A percentile compares a stretch with the other conserved stretches of the same genome.
Conservation (phyloP, 2,888 invertebrate genomes). For the Leucozona laternaria region DNA sequence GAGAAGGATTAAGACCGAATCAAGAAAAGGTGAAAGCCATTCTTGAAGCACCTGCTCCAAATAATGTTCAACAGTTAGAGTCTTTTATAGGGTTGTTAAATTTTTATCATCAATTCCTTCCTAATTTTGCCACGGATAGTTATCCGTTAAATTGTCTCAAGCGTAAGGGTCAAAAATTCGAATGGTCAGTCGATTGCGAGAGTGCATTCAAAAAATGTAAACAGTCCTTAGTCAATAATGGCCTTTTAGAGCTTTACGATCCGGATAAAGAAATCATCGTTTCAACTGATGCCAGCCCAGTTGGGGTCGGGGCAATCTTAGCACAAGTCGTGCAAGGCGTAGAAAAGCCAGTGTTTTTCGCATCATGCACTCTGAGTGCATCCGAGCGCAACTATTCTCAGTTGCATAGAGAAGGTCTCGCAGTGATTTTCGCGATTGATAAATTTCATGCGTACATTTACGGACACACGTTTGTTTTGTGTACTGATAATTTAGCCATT, state of each 20-base stretch:
- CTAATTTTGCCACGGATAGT: too few relatives aligned
- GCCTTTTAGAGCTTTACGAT: too few relatives aligned
- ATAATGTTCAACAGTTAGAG: background rate
- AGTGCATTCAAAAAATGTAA: too few relatives aligned
- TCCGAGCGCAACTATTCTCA: slow-evolving; percentile 28
- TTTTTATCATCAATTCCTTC: too few relatives aligned
- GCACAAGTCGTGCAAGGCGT: background rate
- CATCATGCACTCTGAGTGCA: background rate
- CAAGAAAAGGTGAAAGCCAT: background rate
- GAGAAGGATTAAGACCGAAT: background rate
- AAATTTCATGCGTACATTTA: background rate
- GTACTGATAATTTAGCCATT: slow-evolving; percentile 7
- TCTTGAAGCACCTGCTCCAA: slow-evolving; percentile 10
- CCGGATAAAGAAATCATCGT: too few relatives aligned
- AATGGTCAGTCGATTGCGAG: too few relatives aligned
- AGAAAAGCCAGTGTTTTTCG: slow-evolving; percentile 17
- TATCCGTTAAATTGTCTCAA: too few relatives aligned
- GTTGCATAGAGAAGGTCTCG: slow-evolving; percentile 1
- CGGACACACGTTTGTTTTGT: background rate
- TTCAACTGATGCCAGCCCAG: too few relatives aligned
- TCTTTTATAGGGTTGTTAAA: slow-evolving; percentile 11
- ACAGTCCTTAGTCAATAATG: too few relatives aligned
- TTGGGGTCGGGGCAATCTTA: too few relatives aligned
- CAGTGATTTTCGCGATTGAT: background rate
- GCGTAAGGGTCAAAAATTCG: too few relatives aligned